Conservation (phyloP, 2,797 vertebrate genomes). For the Echiichthys vipera region DNA sequence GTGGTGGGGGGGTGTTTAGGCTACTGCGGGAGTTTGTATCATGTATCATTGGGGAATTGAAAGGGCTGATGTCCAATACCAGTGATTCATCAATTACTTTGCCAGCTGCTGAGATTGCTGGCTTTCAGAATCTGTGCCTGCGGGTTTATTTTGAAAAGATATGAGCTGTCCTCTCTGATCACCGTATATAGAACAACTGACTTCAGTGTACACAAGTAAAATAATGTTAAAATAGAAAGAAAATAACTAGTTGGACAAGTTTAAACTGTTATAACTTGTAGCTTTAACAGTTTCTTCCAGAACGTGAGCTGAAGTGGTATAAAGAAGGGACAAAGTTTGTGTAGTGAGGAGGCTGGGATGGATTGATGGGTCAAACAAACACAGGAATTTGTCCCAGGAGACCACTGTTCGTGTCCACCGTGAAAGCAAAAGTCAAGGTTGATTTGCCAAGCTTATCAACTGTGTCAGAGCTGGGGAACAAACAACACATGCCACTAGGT, state of each 20-base stretch:
- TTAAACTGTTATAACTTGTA: not conserved
- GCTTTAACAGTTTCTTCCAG: not conserved
- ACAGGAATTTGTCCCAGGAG: no score
- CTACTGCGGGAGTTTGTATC: constrained; percentile 30
- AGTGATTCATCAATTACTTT: constrained; percentile 46
- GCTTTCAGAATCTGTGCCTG: not conserved
- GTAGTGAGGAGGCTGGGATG: no score
- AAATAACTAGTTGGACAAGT: not conserved
- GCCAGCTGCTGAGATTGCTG: constrained; percentile 46
- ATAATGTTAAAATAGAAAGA: not conserved
- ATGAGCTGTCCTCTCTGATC: not conserved
- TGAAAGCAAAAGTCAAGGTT: no score
- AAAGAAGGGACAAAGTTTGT: no score
- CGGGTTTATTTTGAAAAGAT: not conserved
- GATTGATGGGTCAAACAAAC: no score
- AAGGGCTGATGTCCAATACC: constrained; percentile 21
- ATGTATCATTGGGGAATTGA: constrained; percentile 33
- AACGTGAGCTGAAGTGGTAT: fast-evolving
- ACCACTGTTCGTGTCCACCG: no score
- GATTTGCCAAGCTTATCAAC: no score
- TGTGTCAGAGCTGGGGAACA: no score
- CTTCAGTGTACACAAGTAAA: not conserved
- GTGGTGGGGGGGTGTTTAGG: no score
- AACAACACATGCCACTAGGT: no score
- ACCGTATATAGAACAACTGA: not conserved